Base-by-base conservation (phyloP, 2,888 invertebrate species). In the Latrodectus hesperus region DNA sequence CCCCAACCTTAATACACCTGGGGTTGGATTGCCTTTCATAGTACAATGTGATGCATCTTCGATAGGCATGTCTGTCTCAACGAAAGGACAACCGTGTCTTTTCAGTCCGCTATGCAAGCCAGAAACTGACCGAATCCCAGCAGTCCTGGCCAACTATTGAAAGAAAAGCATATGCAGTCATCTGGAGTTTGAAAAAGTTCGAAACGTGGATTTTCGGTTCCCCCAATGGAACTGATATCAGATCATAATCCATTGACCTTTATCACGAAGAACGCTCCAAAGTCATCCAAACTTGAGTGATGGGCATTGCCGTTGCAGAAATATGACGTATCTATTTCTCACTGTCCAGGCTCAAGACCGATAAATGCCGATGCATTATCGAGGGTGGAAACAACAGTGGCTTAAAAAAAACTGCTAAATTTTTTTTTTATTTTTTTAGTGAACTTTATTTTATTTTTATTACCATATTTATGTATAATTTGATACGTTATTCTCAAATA, bases 131-230 rank as follows among this genome's bases (percentile, higher is more conserved):
- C 11, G 17, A 73, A 17, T 12, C 73, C 16, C 74, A 74, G 9
- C 74, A 74, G 22, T 55, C 55, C 1, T 74, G 26, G 74, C 38
- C 74, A 22, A 60, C 60, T 5, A 52, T n/a, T 16, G 72, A 72
- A 17, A 72, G 17, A 72, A 53, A 72, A 17, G 72, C 51, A 38
- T 38, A 5, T 38, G 38, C 38, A 38, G 6, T 38, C 6, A 38
- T 53, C 16, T 72, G 72, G 52, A 49, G 72, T 52, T 52, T 72
- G 17, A 72, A 72, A 26, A 72, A 51, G 52, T 51, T 51, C 17
- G 72, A 72, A 26, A 60, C 60, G 9, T 74, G 60, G 70, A 60
- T 74, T 5, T 55, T 74, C n/a, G 60, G 60, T 2, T 55, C 55
- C 10, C 10, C 12, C 11, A 17, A 60, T 60, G 9, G 14, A 74